Evolutionary conservation across 2,888 invertebrate species (phyloP).

Genomic region (Pecten maximus): DNA sequence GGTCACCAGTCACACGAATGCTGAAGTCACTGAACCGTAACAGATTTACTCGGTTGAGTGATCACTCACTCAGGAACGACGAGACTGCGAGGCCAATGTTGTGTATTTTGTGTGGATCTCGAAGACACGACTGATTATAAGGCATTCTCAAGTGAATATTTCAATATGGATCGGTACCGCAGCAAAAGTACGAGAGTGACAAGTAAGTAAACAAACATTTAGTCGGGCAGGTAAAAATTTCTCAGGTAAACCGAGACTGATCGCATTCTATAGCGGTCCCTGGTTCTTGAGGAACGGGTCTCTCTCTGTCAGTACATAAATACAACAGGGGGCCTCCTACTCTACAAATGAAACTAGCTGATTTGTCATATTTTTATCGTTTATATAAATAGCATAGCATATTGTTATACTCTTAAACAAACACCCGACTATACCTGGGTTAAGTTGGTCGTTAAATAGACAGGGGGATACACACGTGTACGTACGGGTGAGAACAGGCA

Average conservation of each 20-base stretch:
- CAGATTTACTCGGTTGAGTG: neutral
- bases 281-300: neutral
- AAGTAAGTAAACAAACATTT: constrained; percentile 9
- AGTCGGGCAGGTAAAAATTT: neutral
- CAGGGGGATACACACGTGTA: neutral
- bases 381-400: neutral
- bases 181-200: constrained; percentile 8
- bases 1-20: neutral
- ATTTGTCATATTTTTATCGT: neutral
- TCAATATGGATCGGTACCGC: neutral
- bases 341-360: neutral
- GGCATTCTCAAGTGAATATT: neutral
- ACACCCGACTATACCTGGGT: neutral
- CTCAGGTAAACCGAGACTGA: neutral
- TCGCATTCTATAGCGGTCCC: neutral
- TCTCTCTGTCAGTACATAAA: neutral
- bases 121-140: neutral
- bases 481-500: neutral
- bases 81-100: neutral
- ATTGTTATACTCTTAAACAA: neutral
- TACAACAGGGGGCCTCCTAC: neutral
- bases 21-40: neutral
- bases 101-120: neutral
- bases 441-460: neutral
- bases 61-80: neutral